Evolutionary conservation across 37 sponge, comb jelly and placozoan genomes (phyloP).

Genomic region (Ephydatia muelleri): DNA sequence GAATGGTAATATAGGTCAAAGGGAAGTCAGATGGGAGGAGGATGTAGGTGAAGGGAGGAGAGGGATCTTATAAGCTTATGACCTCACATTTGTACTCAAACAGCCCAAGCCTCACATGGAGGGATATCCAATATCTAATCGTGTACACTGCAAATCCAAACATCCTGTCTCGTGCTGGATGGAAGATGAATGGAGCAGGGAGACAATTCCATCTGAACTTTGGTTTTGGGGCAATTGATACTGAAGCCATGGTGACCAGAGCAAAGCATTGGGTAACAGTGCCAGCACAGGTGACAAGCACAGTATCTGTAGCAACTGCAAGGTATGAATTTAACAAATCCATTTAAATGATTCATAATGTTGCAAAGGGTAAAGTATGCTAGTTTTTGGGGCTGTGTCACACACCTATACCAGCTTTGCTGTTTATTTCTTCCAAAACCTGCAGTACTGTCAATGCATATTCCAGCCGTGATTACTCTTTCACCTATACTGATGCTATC

Average conservation of each 20-base stretch:
- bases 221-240: constrained; percentile 86
- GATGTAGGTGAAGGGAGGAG: too few species aligned
- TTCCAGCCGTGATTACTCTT: constrained; percentile 48
- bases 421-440: too few species aligned
- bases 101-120: constrained; percentile 82
- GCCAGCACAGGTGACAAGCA: constrained; percentile 13
- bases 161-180: background rate
- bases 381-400: too few species aligned
- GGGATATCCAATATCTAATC: constrained; percentile 84
- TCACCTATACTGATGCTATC: background rate
- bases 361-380: too few species aligned
- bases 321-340: background rate
- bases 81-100: too few species aligned
- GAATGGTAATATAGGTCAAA: too few species aligned
- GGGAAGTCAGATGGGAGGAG: too few species aligned
- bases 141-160: constrained; percentile 49
- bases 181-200: constrained; percentile 77
- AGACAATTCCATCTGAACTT: constrained; percentile 48
- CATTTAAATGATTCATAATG: too few species aligned
- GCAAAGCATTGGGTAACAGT: constrained; percentile 78
- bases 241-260: constrained; percentile 69
- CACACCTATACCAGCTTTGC: too few species aligned
- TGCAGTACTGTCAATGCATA: too few species aligned
- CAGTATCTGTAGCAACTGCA: background rate
- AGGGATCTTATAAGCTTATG: too few species aligned